These are phyloP conservation scores for Atrichornis clamosus DNA, from an alignment of 2,113 vertebrate genomes.

Conservation along the genomic window DNA sequence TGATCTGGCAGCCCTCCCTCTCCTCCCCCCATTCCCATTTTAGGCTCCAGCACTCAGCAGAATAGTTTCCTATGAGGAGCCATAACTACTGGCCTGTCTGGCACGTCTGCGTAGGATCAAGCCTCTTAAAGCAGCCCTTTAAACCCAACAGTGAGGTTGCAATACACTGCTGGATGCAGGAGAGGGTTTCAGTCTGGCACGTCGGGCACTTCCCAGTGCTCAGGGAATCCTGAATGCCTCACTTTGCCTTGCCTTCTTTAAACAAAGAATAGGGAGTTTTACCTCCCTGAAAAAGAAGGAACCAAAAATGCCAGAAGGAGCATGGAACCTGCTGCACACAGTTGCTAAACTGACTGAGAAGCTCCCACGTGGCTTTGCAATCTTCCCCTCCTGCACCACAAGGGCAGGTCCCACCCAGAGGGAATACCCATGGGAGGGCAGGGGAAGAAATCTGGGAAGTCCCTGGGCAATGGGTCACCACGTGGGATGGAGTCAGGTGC, in stretches of 20 bases:
- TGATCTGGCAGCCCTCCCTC: background rate
- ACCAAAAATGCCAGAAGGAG: background rate
- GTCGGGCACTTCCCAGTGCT: rapidly evolving
- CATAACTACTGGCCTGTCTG: constrained; percentile 29
- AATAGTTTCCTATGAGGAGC: constrained; percentile 55
- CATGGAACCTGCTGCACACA: background rate
- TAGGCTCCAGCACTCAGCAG: constrained; percentile 6
- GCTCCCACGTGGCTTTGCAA: background rate
- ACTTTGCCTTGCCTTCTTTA: background rate
- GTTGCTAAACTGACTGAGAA: background rate
- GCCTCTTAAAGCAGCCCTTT: constrained; percentile 8
- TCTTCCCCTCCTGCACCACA: background rate
- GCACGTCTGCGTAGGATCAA: constrained; percentile 42
- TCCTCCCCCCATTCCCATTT: constrained; percentile 1
- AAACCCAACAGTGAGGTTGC: background rate
- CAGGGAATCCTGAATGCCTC: background rate
- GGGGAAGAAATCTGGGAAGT: background rate
- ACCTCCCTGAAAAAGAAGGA: background rate
- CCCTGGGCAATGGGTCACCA: background rate
- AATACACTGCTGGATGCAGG: background rate
- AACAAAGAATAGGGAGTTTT: background rate
- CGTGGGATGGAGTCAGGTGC: rapidly evolving
- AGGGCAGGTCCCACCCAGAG: background rate
- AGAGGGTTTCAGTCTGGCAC: background rate
- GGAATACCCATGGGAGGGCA: background rate